Base-by-base conservation (phyloP, 2,113 vertebrate genomes). In the Cottus gobio region DNA sequence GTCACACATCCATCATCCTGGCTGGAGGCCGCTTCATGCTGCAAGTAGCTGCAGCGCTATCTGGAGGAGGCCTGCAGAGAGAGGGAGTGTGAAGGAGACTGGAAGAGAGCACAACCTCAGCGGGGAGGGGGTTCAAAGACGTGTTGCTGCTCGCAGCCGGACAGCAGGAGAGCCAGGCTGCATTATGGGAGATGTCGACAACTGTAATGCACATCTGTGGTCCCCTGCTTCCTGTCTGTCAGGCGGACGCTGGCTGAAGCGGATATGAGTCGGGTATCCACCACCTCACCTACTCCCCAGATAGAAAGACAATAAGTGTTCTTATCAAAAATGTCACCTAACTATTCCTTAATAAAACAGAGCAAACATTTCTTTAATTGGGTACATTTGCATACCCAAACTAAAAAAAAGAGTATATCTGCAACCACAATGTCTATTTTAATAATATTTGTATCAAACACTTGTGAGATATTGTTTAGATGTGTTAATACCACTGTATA, bases 91-190 rank as follows among this genome's bases (percentile, higher is more conserved):
- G 36, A 36, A 61, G 83, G 73, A 87, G 58, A 46, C 24, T 42
- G 80, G 74, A 76, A 52, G 83, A 88, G 89, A 87, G 84, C 85
- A 77, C 50, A n/a, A 37, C 28, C 80, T 70, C 85, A 86, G 87
- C 76, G 46, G 86, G 91, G n/a, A 37, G 44, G n/a, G 37, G 44
- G 36, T 71, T 79, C 65, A 82, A 57, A 87, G 80, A 72, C 84
- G 62, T 62, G 82, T 87, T 42, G 42, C n/a, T 2, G 81, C 76
- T 85, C 66, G 1, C 88, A 83, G 87, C 79, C 71, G 86, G 80
- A 75, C 58, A 7, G 26, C 28, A 60, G 62, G 31, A 7, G 36
- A 61, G 70, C 56, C n/a, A 18, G 72, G 65, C n/a, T 56, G 15
- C 3, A 28, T 37, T 64, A 26, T 13, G 31, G 9, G n/a, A 60